These are phyloP conservation scores for Dendrophyllia cribrosa DNA, from an alignment of 64 coral and sea anemone species.

Conservation along the genomic window DNA sequence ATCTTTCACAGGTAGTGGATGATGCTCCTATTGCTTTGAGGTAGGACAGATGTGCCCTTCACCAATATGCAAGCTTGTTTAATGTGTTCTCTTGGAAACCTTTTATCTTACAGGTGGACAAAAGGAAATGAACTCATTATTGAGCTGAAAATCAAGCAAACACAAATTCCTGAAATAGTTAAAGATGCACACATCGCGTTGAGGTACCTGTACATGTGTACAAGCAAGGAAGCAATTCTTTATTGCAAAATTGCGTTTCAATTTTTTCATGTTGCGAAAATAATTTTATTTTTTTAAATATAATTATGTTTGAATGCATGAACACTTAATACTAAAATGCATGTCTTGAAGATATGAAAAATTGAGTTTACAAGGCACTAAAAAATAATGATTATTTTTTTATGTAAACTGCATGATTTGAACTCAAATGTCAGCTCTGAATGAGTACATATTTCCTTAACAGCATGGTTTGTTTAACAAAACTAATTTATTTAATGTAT, in stretches of 20 bases:
- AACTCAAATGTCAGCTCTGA: background rate
- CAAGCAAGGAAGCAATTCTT: too few relatives aligned
- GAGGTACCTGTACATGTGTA: slow-evolving; percentile 55
- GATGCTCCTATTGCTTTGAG: slow-evolving; percentile 78
- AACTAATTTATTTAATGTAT: background rate
- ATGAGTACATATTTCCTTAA: background rate
- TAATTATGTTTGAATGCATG: background rate
- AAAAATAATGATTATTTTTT: too few relatives aligned
- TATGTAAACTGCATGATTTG: background rate
- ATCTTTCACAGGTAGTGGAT: slow-evolving; percentile 63
- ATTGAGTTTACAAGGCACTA: too few relatives aligned
- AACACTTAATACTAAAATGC: background rate
- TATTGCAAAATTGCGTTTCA: background rate
- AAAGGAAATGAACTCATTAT: slow-evolving; percentile 91
- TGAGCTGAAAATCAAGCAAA: slow-evolving; percentile 74
- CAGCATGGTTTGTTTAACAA: background rate
- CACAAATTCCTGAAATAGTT: slow-evolving; percentile 77
- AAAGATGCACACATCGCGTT: slow-evolving; percentile 88
- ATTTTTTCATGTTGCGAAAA: background rate
- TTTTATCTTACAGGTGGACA: slow-evolving; percentile 79
- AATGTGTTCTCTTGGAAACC: background rate
- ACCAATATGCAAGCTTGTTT: background rate
- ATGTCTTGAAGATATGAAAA: background rate
- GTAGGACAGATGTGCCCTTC: background rate
- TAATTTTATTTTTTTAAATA: background rate